Evolutionary conservation across 37 sponge, comb jelly and placozoan species (phyloP).

Genomic region (Chondrilla cf. caribensis): DNA sequence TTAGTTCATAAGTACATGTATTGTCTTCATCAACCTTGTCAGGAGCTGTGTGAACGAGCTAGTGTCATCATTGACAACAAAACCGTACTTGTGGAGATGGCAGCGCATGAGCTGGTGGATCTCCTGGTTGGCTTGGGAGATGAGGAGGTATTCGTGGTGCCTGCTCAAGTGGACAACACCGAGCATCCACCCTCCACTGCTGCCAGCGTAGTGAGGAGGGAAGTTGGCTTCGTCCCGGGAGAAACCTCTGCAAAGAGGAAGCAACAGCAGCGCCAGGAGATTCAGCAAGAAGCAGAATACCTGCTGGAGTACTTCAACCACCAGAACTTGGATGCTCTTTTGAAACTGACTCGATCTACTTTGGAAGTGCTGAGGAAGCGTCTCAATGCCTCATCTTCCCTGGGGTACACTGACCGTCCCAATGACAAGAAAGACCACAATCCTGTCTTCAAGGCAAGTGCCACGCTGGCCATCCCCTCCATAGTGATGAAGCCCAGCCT

Average conservation of each 20-base stretch:
- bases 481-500: constrained; percentile 64
- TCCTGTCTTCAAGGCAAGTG: constrained; percentile 61
- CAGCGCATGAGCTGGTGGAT: not conserved
- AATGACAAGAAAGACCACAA: constrained; percentile 51
- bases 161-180: not conserved
- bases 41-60: constrained; percentile 30
- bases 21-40: not conserved
- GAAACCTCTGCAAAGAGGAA: constrained; percentile 32
- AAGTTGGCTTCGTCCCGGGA: constrained; percentile 23
- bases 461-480: constrained; percentile 61
- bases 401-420: constrained; percentile 51
- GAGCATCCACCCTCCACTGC: not conserved
- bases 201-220: not conserved
- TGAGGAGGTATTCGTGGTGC: not conserved
- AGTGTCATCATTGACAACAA: not conserved
- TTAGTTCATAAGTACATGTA: too few species aligned
- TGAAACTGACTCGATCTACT: constrained; percentile 61
- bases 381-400: constrained; percentile 56
- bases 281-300: constrained; percentile 58
- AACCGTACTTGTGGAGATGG: constrained; percentile 12
- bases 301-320: constrained; percentile 65
- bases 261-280: constrained; percentile 33
- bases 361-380: constrained; percentile 76
- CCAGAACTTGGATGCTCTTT: constrained; percentile 63
- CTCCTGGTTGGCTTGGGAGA: not conserved